Conservation (phyloP, 2,113 vertebrate genomes). For the Hippolais icterina region DNA sequence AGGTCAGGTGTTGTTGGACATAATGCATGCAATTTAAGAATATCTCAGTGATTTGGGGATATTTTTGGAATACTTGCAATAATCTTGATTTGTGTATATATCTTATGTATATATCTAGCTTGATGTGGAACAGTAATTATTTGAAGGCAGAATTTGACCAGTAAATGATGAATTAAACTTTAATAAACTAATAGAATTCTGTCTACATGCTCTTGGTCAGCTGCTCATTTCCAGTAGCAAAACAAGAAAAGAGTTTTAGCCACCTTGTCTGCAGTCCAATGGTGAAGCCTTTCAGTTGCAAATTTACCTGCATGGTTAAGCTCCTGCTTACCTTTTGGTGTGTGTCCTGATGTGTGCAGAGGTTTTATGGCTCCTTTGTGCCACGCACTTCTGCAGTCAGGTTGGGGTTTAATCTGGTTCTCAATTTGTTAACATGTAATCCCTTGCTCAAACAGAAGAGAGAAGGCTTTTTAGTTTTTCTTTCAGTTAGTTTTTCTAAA, state of each 20-base stretch:
- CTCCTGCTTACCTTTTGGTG: background rate
- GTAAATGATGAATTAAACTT: background rate
- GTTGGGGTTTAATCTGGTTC: background rate
- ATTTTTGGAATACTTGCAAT: background rate
- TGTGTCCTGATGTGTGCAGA: background rate
- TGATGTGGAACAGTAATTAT: background rate
- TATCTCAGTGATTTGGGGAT: background rate
- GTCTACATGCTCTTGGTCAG: background rate
- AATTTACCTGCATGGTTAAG: background rate
- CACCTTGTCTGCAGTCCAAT: background rate
- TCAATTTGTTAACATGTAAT: background rate
- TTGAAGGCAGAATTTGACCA: background rate
- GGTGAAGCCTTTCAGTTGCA: background rate
- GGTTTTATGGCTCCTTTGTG: background rate
- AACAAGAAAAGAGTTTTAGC: background rate
- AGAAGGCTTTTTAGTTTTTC: background rate
- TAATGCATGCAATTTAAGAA: background rate
- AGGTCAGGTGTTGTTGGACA: slow-evolving; percentile 67
- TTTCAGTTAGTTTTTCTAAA: background rate
- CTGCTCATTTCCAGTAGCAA: background rate
- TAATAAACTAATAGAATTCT: background rate
- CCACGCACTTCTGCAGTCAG: background rate
- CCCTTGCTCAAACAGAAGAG: background rate
- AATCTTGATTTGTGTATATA: background rate
- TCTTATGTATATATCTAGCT: background rate